Evolutionary conservation across 2,113 vertebrate species (phyloP).

Genomic region (Dipodomys merriami): DNA sequence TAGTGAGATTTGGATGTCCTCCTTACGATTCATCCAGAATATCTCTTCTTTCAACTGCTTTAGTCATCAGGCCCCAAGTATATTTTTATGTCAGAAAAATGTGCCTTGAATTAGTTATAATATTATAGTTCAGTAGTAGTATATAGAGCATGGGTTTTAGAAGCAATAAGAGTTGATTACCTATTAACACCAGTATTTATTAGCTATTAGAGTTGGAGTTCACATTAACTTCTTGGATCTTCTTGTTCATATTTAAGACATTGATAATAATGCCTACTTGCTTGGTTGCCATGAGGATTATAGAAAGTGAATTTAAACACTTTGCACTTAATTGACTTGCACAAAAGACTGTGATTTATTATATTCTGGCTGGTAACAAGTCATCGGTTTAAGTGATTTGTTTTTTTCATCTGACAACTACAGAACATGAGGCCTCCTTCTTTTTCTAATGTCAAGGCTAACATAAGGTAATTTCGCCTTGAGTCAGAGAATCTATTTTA

Average conservation of each 20-base stretch:
- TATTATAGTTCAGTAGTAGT: neutral
- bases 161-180: neutral
- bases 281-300: constrained; percentile 42
- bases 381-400: constrained; percentile 55
- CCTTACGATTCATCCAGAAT: neutral
- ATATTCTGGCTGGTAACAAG: constrained; percentile 42
- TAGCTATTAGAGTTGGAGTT: neutral
- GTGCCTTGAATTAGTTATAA: neutral
- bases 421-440: constrained; percentile 38
- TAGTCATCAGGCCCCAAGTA: neutral
- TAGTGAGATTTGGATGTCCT: neutral
- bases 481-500: constrained; percentile 57
- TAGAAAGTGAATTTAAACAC: constrained; percentile 42
- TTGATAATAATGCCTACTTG: neutral
- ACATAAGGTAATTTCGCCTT: constrained; percentile 57
- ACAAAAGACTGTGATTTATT: constrained; percentile 53
- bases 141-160: neutral
- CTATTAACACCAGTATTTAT: neutral
- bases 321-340: constrained; percentile 34
- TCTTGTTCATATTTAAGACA: constrained; percentile 30
- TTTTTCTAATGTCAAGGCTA: constrained; percentile 45
- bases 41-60: neutral
- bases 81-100: constrained; percentile 19
- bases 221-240: neutral
- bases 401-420: constrained; percentile 27